Conservation (phyloP, 2,888 invertebrate species). For the Nephrotoma guestfalica region DNA sequence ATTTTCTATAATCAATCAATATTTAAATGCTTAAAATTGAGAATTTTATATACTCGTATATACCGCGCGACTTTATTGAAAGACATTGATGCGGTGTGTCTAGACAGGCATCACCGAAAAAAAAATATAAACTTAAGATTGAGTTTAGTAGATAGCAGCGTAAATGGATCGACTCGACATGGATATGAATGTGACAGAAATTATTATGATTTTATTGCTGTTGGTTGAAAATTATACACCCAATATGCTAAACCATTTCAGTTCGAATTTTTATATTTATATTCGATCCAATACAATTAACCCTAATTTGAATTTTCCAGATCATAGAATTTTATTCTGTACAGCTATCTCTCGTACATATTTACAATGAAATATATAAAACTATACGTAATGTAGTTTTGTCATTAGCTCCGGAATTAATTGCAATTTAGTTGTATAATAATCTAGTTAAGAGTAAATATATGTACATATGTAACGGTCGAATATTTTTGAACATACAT, state of each 20-base stretch:
- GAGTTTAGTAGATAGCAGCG: neutral
- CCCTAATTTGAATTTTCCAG: neutral
- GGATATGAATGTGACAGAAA: neutral
- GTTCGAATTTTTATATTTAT: neutral
- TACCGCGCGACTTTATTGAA: neutral
- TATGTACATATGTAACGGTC: neutral
- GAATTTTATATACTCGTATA: neutral
- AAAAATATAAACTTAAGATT: neutral
- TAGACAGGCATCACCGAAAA: neutral
- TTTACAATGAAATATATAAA: neutral
- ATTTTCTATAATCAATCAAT: neutral
- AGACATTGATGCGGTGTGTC: neutral
- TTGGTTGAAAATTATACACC: neutral
- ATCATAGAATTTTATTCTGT: neutral
- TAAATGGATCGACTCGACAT: neutral
- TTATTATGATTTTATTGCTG: neutral
- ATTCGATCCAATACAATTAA: neutral
- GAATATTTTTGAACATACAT: neutral
- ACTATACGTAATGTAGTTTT: neutral
- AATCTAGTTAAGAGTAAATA: neutral
- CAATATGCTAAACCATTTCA: neutral
- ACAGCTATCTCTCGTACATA: neutral
- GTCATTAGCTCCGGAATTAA: neutral
- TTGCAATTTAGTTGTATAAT: neutral
- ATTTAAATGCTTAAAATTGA: neutral